These are phyloP conservation scores for Megalurothrips usitatus DNA, from an alignment of 2,888 invertebrate genomes.

Conservation along the genomic window DNA sequence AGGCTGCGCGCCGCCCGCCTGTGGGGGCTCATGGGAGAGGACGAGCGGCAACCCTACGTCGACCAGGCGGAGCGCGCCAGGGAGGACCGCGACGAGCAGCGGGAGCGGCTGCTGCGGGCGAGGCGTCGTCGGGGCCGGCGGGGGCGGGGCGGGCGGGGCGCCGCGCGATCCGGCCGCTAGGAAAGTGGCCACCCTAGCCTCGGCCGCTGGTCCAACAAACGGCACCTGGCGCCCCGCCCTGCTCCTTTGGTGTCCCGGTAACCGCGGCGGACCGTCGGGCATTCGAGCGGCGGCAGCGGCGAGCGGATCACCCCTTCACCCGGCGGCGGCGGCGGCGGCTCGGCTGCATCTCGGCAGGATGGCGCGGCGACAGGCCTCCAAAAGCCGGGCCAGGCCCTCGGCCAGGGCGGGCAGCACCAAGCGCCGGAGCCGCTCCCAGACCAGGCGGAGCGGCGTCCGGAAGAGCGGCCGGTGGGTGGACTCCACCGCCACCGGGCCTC, in stretches of 20 bases:
- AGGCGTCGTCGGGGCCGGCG: background rate
- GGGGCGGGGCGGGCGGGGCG: background rate
- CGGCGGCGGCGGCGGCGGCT: background rate
- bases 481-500: no score
- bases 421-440: background rate
- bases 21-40: slow-evolving; percentile 2
- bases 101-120: background rate
- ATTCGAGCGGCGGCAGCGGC: background rate
- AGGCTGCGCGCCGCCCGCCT: background rate
- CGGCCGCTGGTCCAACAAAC: background rate
- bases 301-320: no score
- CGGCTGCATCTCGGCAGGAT: background rate
- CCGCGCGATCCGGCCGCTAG: background rate
- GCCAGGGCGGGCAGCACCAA: background rate
- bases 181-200: background rate
- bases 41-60: slow-evolving; percentile 2
- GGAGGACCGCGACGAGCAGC: background rate
- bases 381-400: background rate
- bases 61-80: background rate
- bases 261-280: background rate
- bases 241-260: background rate
- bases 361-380: background rate
- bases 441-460: background rate
- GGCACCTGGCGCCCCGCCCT: background rate
- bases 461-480: background rate